These are phyloP conservation scores for Colostygia pectinataria DNA, from an alignment of 2,888 invertebrate genomes.

Conservation along the genomic window DNA sequence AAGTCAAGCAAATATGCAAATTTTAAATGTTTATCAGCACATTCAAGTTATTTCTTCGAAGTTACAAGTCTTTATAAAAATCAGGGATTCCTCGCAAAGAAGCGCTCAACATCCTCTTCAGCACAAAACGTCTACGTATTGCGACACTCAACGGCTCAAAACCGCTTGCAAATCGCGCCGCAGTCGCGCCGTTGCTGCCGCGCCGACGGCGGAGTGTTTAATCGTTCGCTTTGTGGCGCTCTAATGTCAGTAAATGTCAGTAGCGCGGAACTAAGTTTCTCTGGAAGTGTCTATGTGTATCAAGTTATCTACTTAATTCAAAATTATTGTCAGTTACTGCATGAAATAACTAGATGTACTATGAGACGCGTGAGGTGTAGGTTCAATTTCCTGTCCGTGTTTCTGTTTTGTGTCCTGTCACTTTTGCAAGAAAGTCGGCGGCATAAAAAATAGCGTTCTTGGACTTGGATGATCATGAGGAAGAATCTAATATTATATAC, in stretches of 20 bases:
- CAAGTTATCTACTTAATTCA: too few species aligned
- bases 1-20: too few species aligned
- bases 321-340: too few species aligned
- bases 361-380: too few species aligned
- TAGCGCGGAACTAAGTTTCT: conserved; percentile 27
- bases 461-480: too few species aligned
- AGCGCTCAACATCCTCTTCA: conserved; percentile 22
- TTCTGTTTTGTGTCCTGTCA: too few species aligned
- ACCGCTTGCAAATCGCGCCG: conserved; percentile 35
- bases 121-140: conserved; percentile 45
- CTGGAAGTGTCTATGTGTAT: conserved; percentile 21
- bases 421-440: too few species aligned
- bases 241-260: conserved; percentile 48
- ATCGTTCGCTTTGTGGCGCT: conserved; percentile 65
- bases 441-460: too few species aligned
- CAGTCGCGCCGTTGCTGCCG: conserved; percentile 29
- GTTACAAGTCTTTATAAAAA: conserved; percentile 26
- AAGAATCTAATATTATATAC: too few species aligned
- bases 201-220: conserved; percentile 56
- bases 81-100: conserved; percentile 23
- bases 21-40: too few species aligned
- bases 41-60: conserved; percentile 13
- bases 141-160: conserved; percentile 53
- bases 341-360: too few species aligned
- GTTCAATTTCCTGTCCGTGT: too few species aligned